Conservation (phyloP, 37 sponge, comb jelly and placozoan genomes). For the Oscarella lobularis region DNA sequence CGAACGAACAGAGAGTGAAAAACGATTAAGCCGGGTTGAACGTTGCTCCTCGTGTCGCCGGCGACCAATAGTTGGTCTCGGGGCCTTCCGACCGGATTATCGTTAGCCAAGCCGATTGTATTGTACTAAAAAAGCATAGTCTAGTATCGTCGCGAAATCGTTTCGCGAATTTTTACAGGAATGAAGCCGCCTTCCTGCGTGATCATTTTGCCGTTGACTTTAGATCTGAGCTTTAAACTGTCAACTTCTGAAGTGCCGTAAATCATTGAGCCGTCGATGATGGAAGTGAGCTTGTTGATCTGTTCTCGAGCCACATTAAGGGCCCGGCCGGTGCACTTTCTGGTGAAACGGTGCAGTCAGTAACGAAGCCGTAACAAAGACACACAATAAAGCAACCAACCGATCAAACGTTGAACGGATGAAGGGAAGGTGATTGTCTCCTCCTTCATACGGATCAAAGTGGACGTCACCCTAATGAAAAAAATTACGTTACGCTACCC, state of each 20-base stretch:
- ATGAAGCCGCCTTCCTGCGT: not conserved
- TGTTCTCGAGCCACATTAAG: constrained; percentile 36
- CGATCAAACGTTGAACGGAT: not conserved
- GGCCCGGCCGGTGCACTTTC: not conserved
- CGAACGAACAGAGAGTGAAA: constrained; percentile 21
- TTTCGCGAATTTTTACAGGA: too few relatives aligned
- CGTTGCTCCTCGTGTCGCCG: constrained; percentile 19
- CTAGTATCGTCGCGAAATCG: not conserved
- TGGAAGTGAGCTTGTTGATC: constrained; percentile 68
- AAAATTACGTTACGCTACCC: too few relatives aligned
- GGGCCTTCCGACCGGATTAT: constrained; percentile 4
- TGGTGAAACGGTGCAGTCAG: not conserved
- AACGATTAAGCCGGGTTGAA: constrained; percentile 10
- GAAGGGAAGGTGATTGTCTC: not conserved
- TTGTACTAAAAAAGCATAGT: not conserved
- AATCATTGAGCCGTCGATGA: constrained; percentile 55
- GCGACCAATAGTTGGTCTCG: constrained; percentile 1
- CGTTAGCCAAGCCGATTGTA: constrained; percentile 1
- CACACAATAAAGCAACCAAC: too few relatives aligned
- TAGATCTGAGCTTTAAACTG: constrained; percentile 18
- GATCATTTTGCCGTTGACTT: not conserved
- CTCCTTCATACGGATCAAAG: constrained; percentile 7
- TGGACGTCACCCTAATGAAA: constrained; percentile 1
- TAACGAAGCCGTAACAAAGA: too few relatives aligned
- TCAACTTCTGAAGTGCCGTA: constrained; percentile 42